Evolutionary conservation across 2,888 invertebrate genomes (phyloP).

Genomic region (Brachyptera putata): DNA sequence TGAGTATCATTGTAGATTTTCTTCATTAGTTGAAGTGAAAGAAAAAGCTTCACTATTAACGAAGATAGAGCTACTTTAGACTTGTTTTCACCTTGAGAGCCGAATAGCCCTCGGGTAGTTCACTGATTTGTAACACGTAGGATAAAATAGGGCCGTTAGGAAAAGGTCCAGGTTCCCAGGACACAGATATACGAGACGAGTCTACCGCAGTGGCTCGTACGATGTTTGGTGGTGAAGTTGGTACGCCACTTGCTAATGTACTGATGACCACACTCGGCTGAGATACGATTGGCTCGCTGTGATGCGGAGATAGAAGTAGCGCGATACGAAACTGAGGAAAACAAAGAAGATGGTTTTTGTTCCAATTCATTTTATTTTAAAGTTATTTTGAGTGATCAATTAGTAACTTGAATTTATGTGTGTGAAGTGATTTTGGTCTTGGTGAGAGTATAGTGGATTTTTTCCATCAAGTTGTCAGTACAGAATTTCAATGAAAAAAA

Average conservation of each 20-base stretch:
- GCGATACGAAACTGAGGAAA: constrained; percentile 76
- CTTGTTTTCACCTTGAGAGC: constrained; percentile 58
- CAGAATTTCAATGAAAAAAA: no score
- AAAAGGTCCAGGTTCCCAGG: constrained; percentile 83
- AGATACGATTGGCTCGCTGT: constrained; percentile 65
- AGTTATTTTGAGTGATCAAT: not conserved
- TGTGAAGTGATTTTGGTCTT: no score
- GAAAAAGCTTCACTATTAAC: no score
- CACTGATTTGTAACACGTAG: constrained; percentile 70
- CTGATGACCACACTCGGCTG: constrained; percentile 72
- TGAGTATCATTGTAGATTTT: no score
- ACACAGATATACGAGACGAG: constrained; percentile 75
- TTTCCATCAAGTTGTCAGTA: no score
- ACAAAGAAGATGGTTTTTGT: not conserved
- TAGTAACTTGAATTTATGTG: no score
- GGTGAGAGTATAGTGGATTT: no score
- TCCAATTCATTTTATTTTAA: not conserved
- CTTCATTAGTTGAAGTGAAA: no score
- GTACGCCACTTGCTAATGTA: constrained; percentile 67
- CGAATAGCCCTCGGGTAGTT: constrained; percentile 55
- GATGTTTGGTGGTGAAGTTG: constrained; percentile 70
- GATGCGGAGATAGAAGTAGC: constrained; percentile 66
- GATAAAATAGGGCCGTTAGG: constrained; percentile 85
- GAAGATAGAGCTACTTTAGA: no score
- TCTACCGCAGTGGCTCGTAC: constrained; percentile 75